Evolutionary conservation across 2,113 vertebrate species (phyloP).

Genomic region (Saccopteryx leptura): DNA sequence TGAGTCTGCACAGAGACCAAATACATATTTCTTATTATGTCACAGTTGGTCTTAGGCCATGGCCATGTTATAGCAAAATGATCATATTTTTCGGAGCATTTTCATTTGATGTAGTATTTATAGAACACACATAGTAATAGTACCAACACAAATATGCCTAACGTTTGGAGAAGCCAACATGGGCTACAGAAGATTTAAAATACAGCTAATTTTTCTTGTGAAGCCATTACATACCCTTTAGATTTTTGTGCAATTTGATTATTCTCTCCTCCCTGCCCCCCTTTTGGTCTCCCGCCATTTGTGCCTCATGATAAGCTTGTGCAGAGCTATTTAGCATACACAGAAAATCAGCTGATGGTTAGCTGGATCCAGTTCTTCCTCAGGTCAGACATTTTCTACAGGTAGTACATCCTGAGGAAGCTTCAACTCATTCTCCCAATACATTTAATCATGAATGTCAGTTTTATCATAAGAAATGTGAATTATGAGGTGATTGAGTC

Average conservation of each 20-base stretch:
- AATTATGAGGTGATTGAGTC: not conserved
- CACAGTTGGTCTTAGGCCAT: not conserved
- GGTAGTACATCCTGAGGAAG: not conserved
- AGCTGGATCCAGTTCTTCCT: not conserved
- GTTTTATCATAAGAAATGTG: not conserved
- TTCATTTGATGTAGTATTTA: not conserved
- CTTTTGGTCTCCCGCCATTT: not conserved
- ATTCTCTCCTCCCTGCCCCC: not conserved
- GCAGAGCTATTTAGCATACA: not conserved
- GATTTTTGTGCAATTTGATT: not conserved
- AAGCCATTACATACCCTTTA: not conserved
- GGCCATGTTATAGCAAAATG: not conserved
- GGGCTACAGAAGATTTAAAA: not conserved
- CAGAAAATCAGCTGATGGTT: not conserved
- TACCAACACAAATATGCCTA: not conserved
- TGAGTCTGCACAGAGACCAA: not conserved
- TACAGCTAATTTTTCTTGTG: not conserved
- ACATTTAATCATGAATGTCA: not conserved
- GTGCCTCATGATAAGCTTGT: slow-evolving; percentile 9
- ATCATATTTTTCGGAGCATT: not conserved
- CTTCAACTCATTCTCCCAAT: not conserved
- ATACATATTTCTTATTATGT: not conserved
- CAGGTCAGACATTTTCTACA: not conserved
- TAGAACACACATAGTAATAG: not conserved
- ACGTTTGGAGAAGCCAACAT: not conserved